Base-by-base conservation (phyloP, 1,140 invertebrate genomes). In the Druon quercuslanigerum region DNA sequence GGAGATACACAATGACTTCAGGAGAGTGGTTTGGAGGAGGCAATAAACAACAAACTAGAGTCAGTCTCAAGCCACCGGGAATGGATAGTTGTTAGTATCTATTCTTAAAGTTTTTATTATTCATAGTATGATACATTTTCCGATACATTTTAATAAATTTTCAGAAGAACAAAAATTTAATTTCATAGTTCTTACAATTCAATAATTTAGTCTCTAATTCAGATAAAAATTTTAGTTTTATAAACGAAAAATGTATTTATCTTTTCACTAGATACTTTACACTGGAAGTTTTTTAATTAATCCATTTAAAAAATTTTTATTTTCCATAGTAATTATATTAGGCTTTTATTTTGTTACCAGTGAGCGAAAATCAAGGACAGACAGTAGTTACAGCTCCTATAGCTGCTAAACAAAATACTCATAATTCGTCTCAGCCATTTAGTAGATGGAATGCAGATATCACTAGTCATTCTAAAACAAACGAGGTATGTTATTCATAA, bases 1-100 rank as follows among this genome's bases (percentile, higher is more conserved):
- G 97, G 97, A 93, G 95, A 88, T 93, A 96, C 60, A 94, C 94
- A 54, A 92, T 97, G 90, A 93, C 92, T 19, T 93, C 94, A 74
- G 86, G 90, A 0, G 95, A 95, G 79, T 98, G 97, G 97, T 95
- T 98, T 80, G 88, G 84, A 50, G 95, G 95, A 71, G 91, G 88
- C 52, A 94, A 95, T 84, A 94, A 93, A 79, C 87, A 92, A 17
- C 93, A 94, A 2, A 86, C 87, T 73, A 94, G 94, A 76, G 92
- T 96, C 72, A 96, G 94, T 87, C 92, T 98, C 54, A 95, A 96
- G 89, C 97, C 97, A 46, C 93, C 94, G 57, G 96, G 96, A 86
- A 98, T 98, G 97, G 94, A 95, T 83, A 93, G 93, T 54, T 93
- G 97, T 98, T 92, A 94, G 95, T 94, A 74, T 50, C 78, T 73